Conservation (phyloP, 2,888 invertebrate species). For the Bugulina stolonifera region DNA sequence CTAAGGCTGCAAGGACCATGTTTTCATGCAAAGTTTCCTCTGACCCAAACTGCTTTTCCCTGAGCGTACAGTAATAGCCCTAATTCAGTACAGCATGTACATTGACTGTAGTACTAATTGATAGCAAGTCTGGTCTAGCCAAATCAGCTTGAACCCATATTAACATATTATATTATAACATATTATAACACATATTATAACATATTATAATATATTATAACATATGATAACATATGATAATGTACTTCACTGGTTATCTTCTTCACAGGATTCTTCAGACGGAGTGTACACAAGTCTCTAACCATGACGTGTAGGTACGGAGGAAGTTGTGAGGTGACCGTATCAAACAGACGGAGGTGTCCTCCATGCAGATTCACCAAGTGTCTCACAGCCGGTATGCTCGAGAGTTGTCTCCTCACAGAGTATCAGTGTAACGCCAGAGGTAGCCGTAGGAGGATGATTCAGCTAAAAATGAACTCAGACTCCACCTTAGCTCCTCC, state of each 20-base stretch:
- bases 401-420: background rate
- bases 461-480: background rate
- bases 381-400: slow-evolving; percentile 11
- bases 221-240: background rate
- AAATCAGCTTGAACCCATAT: too few relatives aligned
- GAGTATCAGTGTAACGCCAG: background rate
- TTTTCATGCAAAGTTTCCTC: too few relatives aligned
- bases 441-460: background rate
- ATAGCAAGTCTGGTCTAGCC: too few relatives aligned
- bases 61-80: too few relatives aligned
- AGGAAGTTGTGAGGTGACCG: background rate
- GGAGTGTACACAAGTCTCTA: background rate
- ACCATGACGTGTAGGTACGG: background rate
- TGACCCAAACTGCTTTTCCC: too few relatives aligned
- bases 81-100: too few relatives aligned
- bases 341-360: background rate
- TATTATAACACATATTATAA: slow-evolving; percentile 12
- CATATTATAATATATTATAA: slow-evolving; percentile 4
- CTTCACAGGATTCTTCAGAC: background rate
- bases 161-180: background rate
- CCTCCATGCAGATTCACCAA: slow-evolving; percentile 9
- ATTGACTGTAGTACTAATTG: too few relatives aligned
- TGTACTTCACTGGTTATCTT: background rate
- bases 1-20: too few relatives aligned
- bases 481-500: background rate